Base-by-base conservation (phyloP, 2,113 vertebrate species). In the Caracal caracal region DNA sequence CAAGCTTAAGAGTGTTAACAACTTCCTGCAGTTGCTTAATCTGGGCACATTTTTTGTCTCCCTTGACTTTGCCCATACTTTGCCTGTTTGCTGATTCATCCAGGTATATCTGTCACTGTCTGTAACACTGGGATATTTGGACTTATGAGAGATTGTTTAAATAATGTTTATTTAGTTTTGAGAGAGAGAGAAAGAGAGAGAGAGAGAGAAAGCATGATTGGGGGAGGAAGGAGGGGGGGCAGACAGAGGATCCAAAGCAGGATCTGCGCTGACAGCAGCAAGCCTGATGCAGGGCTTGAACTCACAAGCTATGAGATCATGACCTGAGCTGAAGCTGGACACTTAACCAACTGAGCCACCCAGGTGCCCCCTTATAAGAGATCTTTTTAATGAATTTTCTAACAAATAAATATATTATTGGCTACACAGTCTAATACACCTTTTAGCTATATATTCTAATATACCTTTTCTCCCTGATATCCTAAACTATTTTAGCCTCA, bases 401-500 rank as follows among this genome's bases (percentile, higher is more conserved):
- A 80, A 37, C 9, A 85, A 56, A 71, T 68, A 94, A 94, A 76
- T 37, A 82, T 30, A 92, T 63, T 59, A 28, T 19, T 94, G 75
- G 59, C 26, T 70, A 75, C 12, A 82, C 16, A 61, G 51, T 63
- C 49, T 68, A 61, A 71, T 43, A 83, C 7, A 51, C 26, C 43
- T 35, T 66, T 88, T 26, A 19, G 33, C 33, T 59, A 61, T 9
- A 82, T 11, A 51, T 61, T 63, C 33, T 75, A 61, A 63, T 51
- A 76, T 19, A 70, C 28, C 47, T 33, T 82, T 91, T 12, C 88
- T 9, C 40, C 40, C 26, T 87, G 35, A 88, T 83, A 94, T 84
- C 24, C 78, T 92, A 78, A 86, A 78, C 92, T 78, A 92, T 43
- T 70, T 79, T 70, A 84, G 51, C n/a, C 40, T 68, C 78, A 47